Percentiles rank a stretch among this genome's conserved stretches.
Evolutionary conservation across 2,797 vertebrate species (phyloP).

Genomic region (Synaphobranchus kaupii): DNA sequence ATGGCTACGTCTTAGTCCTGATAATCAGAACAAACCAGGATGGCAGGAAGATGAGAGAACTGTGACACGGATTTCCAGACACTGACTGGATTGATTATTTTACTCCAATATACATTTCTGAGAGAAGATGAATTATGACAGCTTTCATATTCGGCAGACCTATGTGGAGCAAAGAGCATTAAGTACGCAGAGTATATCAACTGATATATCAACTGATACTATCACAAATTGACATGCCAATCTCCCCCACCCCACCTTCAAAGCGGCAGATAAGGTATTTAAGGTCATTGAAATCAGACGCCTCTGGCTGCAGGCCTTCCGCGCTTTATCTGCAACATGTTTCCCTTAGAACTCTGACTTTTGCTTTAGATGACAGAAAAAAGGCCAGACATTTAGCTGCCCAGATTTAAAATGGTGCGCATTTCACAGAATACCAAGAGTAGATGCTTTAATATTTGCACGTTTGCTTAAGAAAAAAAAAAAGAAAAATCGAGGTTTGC

Average conservation of each 20-base stretch:
- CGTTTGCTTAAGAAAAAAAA: slow-evolving; percentile 50
- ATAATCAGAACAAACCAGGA: slow-evolving; percentile 72
- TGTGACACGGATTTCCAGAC: slow-evolving; percentile 61
- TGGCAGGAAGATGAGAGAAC: slow-evolving; percentile 48
- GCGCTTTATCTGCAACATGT: slow-evolving; percentile 63
- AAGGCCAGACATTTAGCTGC: slow-evolving; percentile 62
- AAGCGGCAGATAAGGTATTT: slow-evolving; percentile 77
- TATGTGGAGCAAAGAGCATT: slow-evolving; percentile 80
- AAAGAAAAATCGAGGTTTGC: slow-evolving; percentile 61
- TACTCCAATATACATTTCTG: slow-evolving; percentile 61
- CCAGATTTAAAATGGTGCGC: slow-evolving; percentile 46
- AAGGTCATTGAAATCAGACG: slow-evolving; percentile 74
- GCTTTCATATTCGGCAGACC: slow-evolving; percentile 81
- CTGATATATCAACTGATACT: slow-evolving; percentile 75
- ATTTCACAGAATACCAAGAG: slow-evolving; percentile 58
- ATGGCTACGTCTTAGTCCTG: slow-evolving; percentile 60
- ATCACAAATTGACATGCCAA: slow-evolving; percentile 83
- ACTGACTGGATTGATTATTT: slow-evolving; percentile 73
- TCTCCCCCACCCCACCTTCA: slow-evolving; percentile 71
- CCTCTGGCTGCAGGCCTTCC: slow-evolving; percentile 58
- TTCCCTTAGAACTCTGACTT: slow-evolving; percentile 48
- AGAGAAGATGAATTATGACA: slow-evolving; percentile 77
- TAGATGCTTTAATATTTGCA: slow-evolving; percentile 64
- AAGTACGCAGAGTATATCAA: slow-evolving; percentile 72
- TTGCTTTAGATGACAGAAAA: slow-evolving; percentile 62